Conservation (phyloP, 2,113 vertebrate species). For the Psephotus haematonotus region DNA sequence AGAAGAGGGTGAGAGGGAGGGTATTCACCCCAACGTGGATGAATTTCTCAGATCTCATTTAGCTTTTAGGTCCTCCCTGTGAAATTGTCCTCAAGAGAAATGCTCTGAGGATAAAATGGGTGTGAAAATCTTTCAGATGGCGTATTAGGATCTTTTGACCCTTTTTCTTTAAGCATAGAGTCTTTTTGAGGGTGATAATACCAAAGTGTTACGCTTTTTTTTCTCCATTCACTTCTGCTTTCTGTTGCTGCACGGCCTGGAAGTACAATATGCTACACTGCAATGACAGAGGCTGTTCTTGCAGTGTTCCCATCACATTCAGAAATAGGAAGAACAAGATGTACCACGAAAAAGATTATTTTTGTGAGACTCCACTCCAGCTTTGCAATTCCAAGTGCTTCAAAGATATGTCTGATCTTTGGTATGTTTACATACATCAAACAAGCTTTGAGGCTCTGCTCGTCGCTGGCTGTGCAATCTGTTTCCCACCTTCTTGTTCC, state of each 20-base stretch:
- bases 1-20: background rate
- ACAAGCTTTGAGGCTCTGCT: background rate
- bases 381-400: slow-evolving; percentile 46
- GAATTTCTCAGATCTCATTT: background rate
- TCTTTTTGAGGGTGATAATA: slow-evolving; percentile 2
- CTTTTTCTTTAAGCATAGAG: background rate
- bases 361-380: slow-evolving; percentile 30
- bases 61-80: background rate
- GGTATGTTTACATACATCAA: background rate
- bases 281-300: slow-evolving; percentile 41
- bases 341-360: slow-evolving; percentile 33
- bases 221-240: background rate
- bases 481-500: background rate
- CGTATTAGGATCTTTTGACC: background rate
- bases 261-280: slow-evolving; percentile 41
- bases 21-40: fast-evolving
- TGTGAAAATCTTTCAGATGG: background rate
- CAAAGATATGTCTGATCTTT: background rate
- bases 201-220: background rate
- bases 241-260: background rate
- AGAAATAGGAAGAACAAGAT: slow-evolving; percentile 58
- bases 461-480: background rate
- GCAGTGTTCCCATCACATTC: slow-evolving; percentile 14
- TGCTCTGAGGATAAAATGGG: background rate
- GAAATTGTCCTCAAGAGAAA: background rate